Evolutionary conservation across 2,113 vertebrate species (phyloP), one percentile per base, ranked within the genome.

Genomic region (Hyla sarda): DNA sequence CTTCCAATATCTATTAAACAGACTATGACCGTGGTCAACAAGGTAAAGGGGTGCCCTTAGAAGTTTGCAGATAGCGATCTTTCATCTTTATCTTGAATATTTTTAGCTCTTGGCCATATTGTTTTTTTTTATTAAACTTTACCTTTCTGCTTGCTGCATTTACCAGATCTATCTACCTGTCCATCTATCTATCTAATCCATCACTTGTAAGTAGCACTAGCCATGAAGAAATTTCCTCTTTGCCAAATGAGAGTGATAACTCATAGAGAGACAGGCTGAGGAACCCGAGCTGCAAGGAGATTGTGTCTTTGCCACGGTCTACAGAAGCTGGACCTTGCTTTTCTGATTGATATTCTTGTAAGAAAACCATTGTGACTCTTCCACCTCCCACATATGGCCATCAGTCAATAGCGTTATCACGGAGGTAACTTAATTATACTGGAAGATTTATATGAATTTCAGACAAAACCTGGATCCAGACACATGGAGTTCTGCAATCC

Each of bases 281-380:
- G 58, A 77, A 85, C 62, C 77, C 60, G 83, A 84, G 76, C 78
- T 86, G 56, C 84, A 86, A 81, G 84, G 84, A 86, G 76, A 86
- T 86, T 86, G 76, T 80, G 84, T 72, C 84, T 85, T 85, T 86
- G 84, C 76, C 25, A 72, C 71, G 67, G 78, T 73, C 67, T 82
- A 87, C 56, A 73, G 54, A 87, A 82, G 67, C 77, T 74, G 77
- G 77, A 82, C 85, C 83, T 87, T 81, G 84, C 84, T 73, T 80
- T 80, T 67, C 34, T 87, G 78, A 87, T 87, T 87, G 67, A 81
- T 87, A 60, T 56, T 84, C 52, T 86, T 80, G 56, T 72, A 50
- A 71, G 75, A 85, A 85, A 85, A 72, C 83, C 84, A 80, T 60
- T 56, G 77, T 72, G 76, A 78, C 67, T 60, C 60, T 52, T 80